Evolutionary conservation across 2,113 vertebrate genomes (phyloP), one percentile per base, ranked within the genome.

Genomic region (Chaenocephalus aceratus): DNA sequence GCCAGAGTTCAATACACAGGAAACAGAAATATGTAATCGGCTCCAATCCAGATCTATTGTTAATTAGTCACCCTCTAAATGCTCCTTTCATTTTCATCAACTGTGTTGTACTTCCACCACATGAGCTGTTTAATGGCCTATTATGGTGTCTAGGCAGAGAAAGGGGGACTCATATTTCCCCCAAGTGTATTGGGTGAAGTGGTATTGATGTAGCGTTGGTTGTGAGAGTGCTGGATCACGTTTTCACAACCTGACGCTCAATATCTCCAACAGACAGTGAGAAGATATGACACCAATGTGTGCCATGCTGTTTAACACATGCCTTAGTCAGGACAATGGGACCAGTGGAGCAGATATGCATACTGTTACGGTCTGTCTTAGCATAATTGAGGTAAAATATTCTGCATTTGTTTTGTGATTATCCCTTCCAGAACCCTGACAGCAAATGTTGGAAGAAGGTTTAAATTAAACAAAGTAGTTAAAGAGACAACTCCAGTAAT

Each of bases 121-220:
- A 72, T 76, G 82, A 90, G 75, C 76, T 79, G 72, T 59, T 92
- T 94, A 93, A 95, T 94, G 93, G 91, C 87, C 83, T 82, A 85
- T 91, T 91, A 92, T 82, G 66, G 75, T 58, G 77, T 83, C 79
- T 85, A 82, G 69, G 83, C 57, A 56, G 60, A 73, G 46, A 80
- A 66, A 15, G 36, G 48, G 67, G n/a, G 71, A 80, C 77, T 82
- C 52, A 57, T 85, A 87, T 91, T 87, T 83, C 69, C 69, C 79
- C 75, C 84, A 36, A 72, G 81, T 82, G 74, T 67, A 74, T 72
- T 71, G 62, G 74, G 54, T 80, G 71, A 78, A 85, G 86, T 84
- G 74, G 72, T 88, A 86, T 82, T 36, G 87, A 92, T 65, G 66
- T 52, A 70, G 18, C 12, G 30, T 58, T 59, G 59, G 10, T 59